Conservation (phyloP, 1,140 invertebrate species). For the Tetragnatha versicolor region DNA sequence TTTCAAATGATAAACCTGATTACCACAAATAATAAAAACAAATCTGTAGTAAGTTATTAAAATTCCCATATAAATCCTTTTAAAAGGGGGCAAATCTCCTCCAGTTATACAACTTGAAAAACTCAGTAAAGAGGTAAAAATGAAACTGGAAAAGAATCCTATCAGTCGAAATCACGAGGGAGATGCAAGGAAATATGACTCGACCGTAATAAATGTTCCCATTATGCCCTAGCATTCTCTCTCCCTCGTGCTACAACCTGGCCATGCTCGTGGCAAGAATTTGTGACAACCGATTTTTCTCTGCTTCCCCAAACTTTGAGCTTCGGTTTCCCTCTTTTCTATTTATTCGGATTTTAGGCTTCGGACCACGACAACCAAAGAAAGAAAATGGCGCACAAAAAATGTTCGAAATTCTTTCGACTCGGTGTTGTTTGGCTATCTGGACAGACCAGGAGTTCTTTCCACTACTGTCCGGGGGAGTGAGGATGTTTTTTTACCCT, state of each 20-base stretch:
- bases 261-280: slow-evolving; percentile 5
- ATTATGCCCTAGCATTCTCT: slow-evolving; percentile 16
- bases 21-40: too few relatives aligned
- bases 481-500: slow-evolving; percentile 7
- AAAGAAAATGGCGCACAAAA: slow-evolving; percentile 11
- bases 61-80: too few relatives aligned
- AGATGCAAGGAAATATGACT: slow-evolving; percentile 26
- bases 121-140: neutral
- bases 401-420: slow-evolving; percentile 22
- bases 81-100: too few relatives aligned
- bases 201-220: slow-evolving; percentile 37
- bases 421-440: slow-evolving; percentile 8
- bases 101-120: too few relatives aligned
- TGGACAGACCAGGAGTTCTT: slow-evolving; percentile 23
- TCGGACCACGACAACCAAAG: neutral
- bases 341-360: neutral
- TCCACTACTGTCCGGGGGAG: neutral
- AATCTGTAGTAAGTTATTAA: too few relatives aligned
- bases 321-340: slow-evolving; percentile 2
- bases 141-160: neutral
- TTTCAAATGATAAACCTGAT: too few relatives aligned
- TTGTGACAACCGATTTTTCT: slow-evolving; percentile 47
- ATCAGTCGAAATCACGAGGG: neutral
- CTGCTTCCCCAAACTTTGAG: slow-evolving; percentile 14
- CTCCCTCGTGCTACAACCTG: slow-evolving; percentile 21